Evolutionary conservation across 1,140 invertebrate species (phyloP).

Genomic region (Ostrea edulis): DNA sequence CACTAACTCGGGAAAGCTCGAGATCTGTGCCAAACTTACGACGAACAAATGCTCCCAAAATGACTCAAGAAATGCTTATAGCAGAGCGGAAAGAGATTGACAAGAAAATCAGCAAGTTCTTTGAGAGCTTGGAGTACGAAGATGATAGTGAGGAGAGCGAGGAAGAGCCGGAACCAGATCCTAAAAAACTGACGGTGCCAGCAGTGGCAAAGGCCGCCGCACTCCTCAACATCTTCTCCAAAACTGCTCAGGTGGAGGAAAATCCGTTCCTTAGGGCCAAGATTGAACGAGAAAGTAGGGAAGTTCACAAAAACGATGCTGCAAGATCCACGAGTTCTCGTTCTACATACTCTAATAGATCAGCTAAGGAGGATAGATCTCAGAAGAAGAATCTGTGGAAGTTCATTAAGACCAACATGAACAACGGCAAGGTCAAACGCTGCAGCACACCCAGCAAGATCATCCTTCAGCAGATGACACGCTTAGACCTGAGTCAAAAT

Average conservation of each 20-base stretch:
- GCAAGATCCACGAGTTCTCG: neutral
- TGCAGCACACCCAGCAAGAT: slow-evolving; percentile 67
- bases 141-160: slow-evolving; percentile 52
- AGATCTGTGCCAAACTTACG: slow-evolving; percentile 42
- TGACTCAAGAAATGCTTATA: slow-evolving; percentile 66
- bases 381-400: slow-evolving; percentile 61
- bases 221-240: slow-evolving; percentile 61
- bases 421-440: slow-evolving; percentile 59
- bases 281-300: neutral
- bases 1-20: slow-evolving; percentile 56
- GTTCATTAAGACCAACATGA: slow-evolving; percentile 60
- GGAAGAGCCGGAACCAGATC: slow-evolving; percentile 36
- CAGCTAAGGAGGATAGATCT: slow-evolving; percentile 19
- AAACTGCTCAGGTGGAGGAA: slow-evolving; percentile 52
- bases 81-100: slow-evolving; percentile 63
- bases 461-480: slow-evolving; percentile 69
- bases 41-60: slow-evolving; percentile 36
- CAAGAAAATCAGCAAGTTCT: slow-evolving; percentile 66
- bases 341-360: neutral
- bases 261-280: slow-evolving; percentile 25
- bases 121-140: slow-evolving; percentile 55
- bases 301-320: neutral
- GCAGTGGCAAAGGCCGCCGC: slow-evolving; percentile 48
- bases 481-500: slow-evolving; percentile 60
- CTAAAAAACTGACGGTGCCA: slow-evolving; percentile 21